phyloP scores from a whole-genome alignment of 2,888 invertebrate genomes.

The Lasioglossum malachurum region DNA sequence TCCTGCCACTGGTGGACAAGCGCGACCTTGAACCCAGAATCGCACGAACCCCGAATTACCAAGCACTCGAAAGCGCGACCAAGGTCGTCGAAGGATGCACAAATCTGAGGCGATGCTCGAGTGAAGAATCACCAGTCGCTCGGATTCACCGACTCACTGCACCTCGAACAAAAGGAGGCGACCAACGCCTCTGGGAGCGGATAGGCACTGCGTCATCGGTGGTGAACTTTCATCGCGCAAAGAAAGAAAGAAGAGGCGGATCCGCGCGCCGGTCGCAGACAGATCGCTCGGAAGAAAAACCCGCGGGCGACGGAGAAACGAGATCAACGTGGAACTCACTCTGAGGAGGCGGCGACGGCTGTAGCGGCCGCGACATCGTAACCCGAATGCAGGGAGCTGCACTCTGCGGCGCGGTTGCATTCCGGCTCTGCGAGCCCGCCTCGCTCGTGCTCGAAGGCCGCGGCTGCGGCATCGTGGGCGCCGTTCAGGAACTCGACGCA shows the following conservation, averaged over 20 bases:
- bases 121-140: neutral
- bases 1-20: neutral
- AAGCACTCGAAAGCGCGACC: neutral
- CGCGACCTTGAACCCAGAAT: neutral
- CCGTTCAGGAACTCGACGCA: slow-evolving; percentile 81
- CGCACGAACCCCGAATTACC: neutral
- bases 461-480: slow-evolving; percentile 52
- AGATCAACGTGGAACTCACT: slow-evolving; percentile 61
- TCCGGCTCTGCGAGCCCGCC: slow-evolving; percentile 57
- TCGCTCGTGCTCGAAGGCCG: slow-evolving; percentile 64
- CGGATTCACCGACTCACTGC: neutral
- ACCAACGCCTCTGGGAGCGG: neutral
- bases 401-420: slow-evolving; percentile 62
- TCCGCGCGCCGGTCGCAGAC: neutral
- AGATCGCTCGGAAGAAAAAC: neutral
- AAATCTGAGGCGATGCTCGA: neutral
- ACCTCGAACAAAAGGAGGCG: slow-evolving; percentile 5
- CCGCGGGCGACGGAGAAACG: slow-evolving; percentile 37
- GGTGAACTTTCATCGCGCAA: neutral
- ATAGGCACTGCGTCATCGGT: neutral
- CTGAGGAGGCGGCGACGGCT: slow-evolving; percentile 38
- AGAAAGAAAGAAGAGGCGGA: neutral
- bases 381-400: slow-evolving; percentile 68
- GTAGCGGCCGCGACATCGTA: slow-evolving; percentile 62
- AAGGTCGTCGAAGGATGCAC: neutral